These are phyloP conservation scores for Ostrea edulis DNA, from an alignment of 1,140 invertebrate species.

Conservation along the genomic window DNA sequence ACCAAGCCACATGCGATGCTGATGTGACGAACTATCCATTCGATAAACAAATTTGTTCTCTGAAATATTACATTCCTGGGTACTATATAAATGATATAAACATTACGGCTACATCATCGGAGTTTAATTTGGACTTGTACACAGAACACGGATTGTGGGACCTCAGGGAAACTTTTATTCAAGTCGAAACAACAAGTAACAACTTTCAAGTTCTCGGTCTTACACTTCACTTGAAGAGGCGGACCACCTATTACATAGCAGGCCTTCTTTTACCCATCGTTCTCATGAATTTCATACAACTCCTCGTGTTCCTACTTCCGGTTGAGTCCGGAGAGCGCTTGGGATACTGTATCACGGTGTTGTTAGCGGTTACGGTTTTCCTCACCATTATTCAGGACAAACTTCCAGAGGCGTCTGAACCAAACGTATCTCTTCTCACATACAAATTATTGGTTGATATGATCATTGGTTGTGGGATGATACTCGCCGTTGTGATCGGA, in stretches of 20 bases:
- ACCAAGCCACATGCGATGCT: constrained; percentile 38
- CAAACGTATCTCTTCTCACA: constrained; percentile 52
- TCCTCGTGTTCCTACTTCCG: constrained; percentile 51
- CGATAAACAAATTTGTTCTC: constrained; percentile 46
- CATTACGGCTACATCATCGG: background rate
- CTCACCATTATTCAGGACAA: constrained; percentile 48
- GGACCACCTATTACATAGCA: constrained; percentile 47
- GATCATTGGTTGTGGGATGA: constrained; percentile 48
- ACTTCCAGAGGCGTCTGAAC: constrained; percentile 48
- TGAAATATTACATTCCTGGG: constrained; percentile 11
- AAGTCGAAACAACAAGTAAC: background rate
- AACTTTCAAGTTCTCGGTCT: background rate
- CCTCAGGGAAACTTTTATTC: background rate
- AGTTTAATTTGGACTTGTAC: background rate
- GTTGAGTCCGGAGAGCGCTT: constrained; percentile 51
- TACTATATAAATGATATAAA: background rate
- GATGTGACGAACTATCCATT: constrained; percentile 54
- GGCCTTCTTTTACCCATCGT: constrained; percentile 50
- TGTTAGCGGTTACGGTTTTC: constrained; percentile 51
- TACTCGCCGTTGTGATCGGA: constrained; percentile 48
- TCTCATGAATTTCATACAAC: constrained; percentile 42
- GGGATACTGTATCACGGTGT: constrained; percentile 45
- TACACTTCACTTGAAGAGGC: constrained; percentile 40
- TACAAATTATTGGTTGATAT: constrained; percentile 51
- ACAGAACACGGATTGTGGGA: constrained; percentile 40